A percentile compares a stretch with the other conserved stretches of the same genome.
phyloP scores from a whole-genome alignment of 2,888 invertebrate species.

The Caenorhabditis uteleia region DNA sequence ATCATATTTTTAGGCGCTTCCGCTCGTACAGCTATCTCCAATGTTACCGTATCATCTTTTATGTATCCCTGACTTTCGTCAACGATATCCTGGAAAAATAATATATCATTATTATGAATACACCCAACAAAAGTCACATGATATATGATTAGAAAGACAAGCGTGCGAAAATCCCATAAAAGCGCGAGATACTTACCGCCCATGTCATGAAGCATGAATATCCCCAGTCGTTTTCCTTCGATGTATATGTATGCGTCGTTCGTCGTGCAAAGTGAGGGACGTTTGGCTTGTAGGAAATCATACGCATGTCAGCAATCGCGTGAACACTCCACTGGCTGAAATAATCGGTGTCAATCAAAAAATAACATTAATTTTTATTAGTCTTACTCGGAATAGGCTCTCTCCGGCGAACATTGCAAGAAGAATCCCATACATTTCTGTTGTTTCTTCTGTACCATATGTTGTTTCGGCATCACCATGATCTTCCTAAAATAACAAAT shows the following conservation, averaged over 20 bases:
- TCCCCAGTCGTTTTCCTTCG: slow-evolving; percentile 89
- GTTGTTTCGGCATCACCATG: slow-evolving; percentile 70
- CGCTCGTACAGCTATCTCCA: slow-evolving; percentile 78
- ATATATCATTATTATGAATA: neutral
- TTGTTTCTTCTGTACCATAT: slow-evolving; percentile 69
- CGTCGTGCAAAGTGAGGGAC: slow-evolving; percentile 73
- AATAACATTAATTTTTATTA: neutral
- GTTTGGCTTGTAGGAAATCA: slow-evolving; percentile 87
- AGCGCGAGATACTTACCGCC: slow-evolving; percentile 70
- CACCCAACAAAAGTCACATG: neutral
- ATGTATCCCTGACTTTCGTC: slow-evolving; percentile 91
- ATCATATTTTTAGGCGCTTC: slow-evolving; percentile 75
- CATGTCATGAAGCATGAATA: slow-evolving; percentile 96
- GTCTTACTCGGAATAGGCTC: slow-evolving; percentile 83
- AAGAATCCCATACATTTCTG: slow-evolving; percentile 74
- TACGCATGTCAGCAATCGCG: slow-evolving; percentile 88
- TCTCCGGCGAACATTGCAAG: slow-evolving; percentile 93
- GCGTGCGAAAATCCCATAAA: neutral
- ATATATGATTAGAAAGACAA: neutral
- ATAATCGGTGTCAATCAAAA: slow-evolving; percentile 10
- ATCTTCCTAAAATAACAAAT: too few species aligned
- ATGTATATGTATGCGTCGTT: slow-evolving; percentile 94
- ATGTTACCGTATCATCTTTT: slow-evolving; percentile 84
- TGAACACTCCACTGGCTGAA: slow-evolving; percentile 91
- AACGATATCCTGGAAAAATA: slow-evolving; percentile 77